phyloP scores from a whole-genome alignment of 1,140 invertebrate species.

The Hesperophylax magnus region DNA sequence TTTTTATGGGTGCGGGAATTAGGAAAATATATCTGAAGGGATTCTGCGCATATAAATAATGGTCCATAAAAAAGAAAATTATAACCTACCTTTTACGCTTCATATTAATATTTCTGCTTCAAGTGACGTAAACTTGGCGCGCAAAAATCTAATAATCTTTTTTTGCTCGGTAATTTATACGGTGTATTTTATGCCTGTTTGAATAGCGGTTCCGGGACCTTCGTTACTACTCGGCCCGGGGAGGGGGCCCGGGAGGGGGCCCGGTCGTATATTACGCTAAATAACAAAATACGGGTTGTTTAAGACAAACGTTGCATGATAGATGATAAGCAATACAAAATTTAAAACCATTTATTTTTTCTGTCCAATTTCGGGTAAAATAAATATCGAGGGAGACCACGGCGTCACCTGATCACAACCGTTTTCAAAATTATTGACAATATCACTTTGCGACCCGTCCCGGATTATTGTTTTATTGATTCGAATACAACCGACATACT shows the following conservation, averaged over 20 bases:
- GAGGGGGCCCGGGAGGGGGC: conserved; percentile 23
- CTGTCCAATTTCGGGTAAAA: conserved; percentile 33
- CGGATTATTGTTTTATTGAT: conserved; percentile 5
- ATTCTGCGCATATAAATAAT: conserved; percentile 58
- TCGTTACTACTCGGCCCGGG: background rate
- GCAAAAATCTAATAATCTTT: conserved; percentile 56
- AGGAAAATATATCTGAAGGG: conserved; percentile 58
- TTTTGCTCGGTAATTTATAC: conserved; percentile 56
- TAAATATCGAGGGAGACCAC: conserved; percentile 14
- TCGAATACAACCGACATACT: background rate
- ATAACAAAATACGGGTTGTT: conserved; percentile 57
- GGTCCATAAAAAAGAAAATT: conserved; percentile 58
- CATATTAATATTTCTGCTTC: conserved; percentile 48
- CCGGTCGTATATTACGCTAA: conserved; percentile 55
- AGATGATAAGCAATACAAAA: conserved; percentile 55
- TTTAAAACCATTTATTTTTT: conserved; percentile 54
- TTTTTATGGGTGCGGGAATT: conserved; percentile 57
- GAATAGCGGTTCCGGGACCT: conserved; percentile 38
- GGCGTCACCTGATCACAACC: conserved; percentile 22
- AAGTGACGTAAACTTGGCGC: conserved; percentile 53
- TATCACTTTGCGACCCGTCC: background rate
- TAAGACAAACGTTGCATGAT: conserved; percentile 58
- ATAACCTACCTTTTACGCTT: conserved; percentile 55
- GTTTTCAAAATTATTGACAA: conserved; percentile 20
- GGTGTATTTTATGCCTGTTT: conserved; percentile 54